phyloP scores from a whole-genome alignment of 2,797 vertebrate genomes.

The Oophaga sylvatica region DNA sequence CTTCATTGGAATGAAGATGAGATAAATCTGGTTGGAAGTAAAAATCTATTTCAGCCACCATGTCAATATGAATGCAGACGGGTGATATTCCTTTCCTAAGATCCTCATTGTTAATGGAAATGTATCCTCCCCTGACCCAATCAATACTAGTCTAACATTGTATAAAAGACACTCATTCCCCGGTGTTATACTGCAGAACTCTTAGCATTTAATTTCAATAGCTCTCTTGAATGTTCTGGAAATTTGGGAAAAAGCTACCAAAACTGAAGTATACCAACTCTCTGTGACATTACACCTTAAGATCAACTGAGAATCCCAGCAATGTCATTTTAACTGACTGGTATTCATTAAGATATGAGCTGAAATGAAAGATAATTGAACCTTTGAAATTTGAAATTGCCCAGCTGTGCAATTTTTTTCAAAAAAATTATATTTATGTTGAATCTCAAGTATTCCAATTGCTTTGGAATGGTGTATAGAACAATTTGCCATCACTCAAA shows the following conservation, averaged over 20 bases:
- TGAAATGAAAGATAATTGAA: no score
- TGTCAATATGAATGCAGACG: background rate
- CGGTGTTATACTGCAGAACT: background rate
- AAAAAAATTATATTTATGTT: no score
- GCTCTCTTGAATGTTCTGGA: background rate
- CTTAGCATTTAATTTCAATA: background rate
- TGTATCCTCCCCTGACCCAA: background rate
- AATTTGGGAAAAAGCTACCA: background rate
- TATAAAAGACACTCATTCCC: constrained; percentile 3
- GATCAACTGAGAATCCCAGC: background rate
- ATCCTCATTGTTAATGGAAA: background rate
- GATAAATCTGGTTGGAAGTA: background rate
- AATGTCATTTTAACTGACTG: background rate
- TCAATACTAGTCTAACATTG: background rate
- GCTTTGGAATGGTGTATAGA: no score
- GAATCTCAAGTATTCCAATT: no score
- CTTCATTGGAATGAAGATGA: constrained; percentile 3
- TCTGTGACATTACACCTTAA: background rate
- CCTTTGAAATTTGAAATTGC: no score
- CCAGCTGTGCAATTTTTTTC: no score
- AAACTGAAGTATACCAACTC: background rate
- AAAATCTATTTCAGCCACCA: background rate
- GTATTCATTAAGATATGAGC: background rate
- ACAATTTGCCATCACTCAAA: no score
- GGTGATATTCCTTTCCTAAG: background rate